These are phyloP conservation scores for Meandrusa payeni DNA, from an alignment of 2,888 invertebrate genomes.

Conservation along the genomic window DNA sequence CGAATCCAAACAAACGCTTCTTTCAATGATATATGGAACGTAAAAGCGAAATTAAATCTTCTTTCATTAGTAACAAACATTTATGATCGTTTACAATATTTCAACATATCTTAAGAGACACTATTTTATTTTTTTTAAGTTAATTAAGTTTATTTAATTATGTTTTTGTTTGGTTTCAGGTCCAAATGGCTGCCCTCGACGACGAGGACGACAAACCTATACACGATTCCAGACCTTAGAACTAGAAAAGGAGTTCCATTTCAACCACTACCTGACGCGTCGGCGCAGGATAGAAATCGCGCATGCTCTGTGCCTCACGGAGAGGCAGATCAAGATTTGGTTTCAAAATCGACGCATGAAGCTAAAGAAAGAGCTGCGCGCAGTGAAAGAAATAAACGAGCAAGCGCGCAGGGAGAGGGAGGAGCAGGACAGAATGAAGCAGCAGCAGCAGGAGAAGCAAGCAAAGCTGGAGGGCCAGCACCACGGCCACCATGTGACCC, in stretches of 20 bases:
- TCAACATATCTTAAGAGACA: conserved; percentile 7
- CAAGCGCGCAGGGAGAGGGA: conserved; percentile 94
- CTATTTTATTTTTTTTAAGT: conserved; percentile 15
- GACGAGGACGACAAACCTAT: conserved; percentile 98
- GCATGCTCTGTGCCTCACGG: conserved; percentile 96
- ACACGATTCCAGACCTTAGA: conserved; percentile 99
- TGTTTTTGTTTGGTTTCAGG: conserved; percentile 83
- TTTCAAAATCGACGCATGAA: conserved; percentile 99
- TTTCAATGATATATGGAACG: conserved; percentile 63
- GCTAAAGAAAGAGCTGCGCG: conserved; percentile 96
- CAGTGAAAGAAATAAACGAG: conserved; percentile 97
- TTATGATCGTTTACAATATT: conserved; percentile 26
- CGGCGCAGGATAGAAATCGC: conserved; percentile 98
- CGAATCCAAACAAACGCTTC: conserved; percentile 53
- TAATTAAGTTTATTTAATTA: conserved; percentile 20
- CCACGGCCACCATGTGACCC: conserved; percentile 85
- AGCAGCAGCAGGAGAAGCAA: conserved; percentile 93
- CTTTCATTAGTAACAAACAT: conserved; percentile 19
- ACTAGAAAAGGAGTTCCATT: conserved; percentile 98
- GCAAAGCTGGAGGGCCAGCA: conserved; percentile 88
- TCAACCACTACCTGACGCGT: conserved; percentile 98
- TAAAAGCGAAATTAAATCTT: conserved; percentile 61
- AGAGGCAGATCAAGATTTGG: conserved; percentile 98
- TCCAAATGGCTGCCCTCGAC: conserved; percentile 96
- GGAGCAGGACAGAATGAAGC: conserved; percentile 95